A percentile compares a stretch with the other conserved stretches of the same genome.
phyloP scores from a whole-genome alignment of 2,113 vertebrate genomes.

The Phyllostomus hastatus region DNA sequence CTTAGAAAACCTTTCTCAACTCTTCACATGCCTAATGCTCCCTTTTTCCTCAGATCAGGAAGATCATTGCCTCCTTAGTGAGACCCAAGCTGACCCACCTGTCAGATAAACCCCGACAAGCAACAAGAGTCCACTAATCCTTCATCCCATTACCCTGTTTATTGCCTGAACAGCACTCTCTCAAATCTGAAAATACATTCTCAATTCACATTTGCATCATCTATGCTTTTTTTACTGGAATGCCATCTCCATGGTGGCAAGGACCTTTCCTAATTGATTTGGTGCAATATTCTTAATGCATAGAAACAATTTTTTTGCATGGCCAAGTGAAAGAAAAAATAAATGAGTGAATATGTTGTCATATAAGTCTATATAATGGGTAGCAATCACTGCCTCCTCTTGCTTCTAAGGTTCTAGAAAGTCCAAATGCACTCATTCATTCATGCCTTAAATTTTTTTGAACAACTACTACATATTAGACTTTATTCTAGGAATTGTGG shows the following conservation, averaged over 20 bases:
- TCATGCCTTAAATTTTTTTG: background rate
- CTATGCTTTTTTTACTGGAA: background rate
- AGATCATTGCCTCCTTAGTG: too few relatives aligned
- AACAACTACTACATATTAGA: background rate
- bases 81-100: background rate
- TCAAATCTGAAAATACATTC: background rate
- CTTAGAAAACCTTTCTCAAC: background rate
- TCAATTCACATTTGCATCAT: background rate
- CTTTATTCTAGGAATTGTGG: background rate
- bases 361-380: background rate
- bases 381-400: background rate
- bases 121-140: accelerated
- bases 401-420: background rate
- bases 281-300: background rate
- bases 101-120: background rate
- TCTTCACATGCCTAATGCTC: accelerated
- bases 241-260: accelerated
- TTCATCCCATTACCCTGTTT: accelerated
- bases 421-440: background rate
- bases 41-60: background rate
- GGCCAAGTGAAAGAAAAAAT: background rate
- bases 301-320: background rate
- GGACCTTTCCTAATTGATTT: background rate
- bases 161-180: too few relatives aligned
- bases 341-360: accelerated